Percentiles rank a stretch among this genome's conserved stretches.
Evolutionary conservation across 1,140 invertebrate genomes (phyloP).

Genomic region (Coptotermes formosanus): DNA sequence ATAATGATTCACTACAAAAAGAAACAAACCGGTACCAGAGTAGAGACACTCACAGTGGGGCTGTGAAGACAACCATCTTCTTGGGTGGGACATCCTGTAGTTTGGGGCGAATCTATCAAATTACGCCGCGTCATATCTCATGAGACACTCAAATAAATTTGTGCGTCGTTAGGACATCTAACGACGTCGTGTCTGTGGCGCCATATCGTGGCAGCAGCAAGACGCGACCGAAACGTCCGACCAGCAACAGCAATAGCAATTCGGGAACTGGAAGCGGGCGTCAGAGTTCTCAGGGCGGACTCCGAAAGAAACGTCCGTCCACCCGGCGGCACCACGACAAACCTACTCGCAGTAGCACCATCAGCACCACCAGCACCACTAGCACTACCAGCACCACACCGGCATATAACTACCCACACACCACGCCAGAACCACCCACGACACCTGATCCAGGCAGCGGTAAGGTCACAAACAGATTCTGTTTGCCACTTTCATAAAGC

Average conservation of each 20-base stretch:
- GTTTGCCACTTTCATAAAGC: too few species aligned
- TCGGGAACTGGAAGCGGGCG: not conserved
- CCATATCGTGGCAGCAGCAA: not conserved
- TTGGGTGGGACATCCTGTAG: too few species aligned
- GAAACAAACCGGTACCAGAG: too few species aligned
- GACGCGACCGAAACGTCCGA: not conserved
- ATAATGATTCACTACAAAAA: too few species aligned
- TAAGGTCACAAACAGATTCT: conserved; percentile 41
- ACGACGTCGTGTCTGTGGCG: not conserved
- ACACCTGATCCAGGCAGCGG: conserved; percentile 85
- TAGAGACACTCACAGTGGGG: too few species aligned
- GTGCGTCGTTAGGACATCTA: not conserved
- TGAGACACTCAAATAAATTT: too few species aligned
- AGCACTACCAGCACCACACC: conserved; percentile 47
- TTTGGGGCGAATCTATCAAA: too few species aligned
- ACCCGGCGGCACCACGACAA: conserved; percentile 23
- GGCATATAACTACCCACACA: conserved; percentile 42
- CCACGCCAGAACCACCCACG: conserved; percentile 82
- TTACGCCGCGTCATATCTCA: too few species aligned
- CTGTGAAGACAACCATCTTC: too few species aligned
- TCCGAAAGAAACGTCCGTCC: not conserved
- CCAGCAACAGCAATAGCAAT: not conserved
- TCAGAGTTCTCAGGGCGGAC: not conserved
- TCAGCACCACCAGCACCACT: conserved; percentile 46
- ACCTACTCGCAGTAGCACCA: conserved; percentile 26